Percentiles rank a stretch among this genome's conserved stretches.
phyloP scores from a whole-genome alignment of 2,113 vertebrate genomes.

The Oreochromis aureus region DNA sequence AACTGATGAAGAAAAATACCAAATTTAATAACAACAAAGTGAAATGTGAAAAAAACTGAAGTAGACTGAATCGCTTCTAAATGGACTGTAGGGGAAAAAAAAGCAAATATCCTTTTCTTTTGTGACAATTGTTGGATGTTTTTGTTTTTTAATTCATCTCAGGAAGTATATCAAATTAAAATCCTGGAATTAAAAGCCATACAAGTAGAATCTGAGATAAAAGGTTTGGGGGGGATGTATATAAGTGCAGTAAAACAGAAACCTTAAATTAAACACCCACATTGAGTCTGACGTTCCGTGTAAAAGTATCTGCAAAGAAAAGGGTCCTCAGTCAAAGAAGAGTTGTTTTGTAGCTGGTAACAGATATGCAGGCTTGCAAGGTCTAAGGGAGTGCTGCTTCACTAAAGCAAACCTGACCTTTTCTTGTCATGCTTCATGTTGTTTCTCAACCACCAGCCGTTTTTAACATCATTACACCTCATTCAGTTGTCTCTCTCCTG shows the following conservation, averaged over 20 bases:
- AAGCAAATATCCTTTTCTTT: neutral
- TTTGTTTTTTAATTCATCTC: neutral
- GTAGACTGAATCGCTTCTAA: neutral
- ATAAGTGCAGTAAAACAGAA: neutral
- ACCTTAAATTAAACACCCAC: neutral
- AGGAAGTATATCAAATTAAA: neutral
- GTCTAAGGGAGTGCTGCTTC: neutral
- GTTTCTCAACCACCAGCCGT: neutral
- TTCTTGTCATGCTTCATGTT: neutral
- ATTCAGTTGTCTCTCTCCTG: slow-evolving; percentile 1
- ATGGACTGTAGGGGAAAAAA: neutral
- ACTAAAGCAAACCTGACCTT: neutral
- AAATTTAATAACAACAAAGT: neutral
- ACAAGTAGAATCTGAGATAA: neutral
- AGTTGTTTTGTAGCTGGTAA: neutral
- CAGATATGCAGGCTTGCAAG: neutral
- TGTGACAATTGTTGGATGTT: too few relatives aligned
- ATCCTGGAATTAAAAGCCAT: neutral
- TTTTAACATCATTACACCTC: slow-evolving; percentile 26
- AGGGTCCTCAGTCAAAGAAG: neutral
- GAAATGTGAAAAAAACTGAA: neutral
- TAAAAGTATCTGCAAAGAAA: neutral
- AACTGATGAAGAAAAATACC: neutral
- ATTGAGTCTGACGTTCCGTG: neutral
- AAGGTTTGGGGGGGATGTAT: neutral